Evolutionary conservation across 2,797 vertebrate genomes (phyloP), one percentile per base, ranked within the genome.

Genomic region (Lemur catta): DNA sequence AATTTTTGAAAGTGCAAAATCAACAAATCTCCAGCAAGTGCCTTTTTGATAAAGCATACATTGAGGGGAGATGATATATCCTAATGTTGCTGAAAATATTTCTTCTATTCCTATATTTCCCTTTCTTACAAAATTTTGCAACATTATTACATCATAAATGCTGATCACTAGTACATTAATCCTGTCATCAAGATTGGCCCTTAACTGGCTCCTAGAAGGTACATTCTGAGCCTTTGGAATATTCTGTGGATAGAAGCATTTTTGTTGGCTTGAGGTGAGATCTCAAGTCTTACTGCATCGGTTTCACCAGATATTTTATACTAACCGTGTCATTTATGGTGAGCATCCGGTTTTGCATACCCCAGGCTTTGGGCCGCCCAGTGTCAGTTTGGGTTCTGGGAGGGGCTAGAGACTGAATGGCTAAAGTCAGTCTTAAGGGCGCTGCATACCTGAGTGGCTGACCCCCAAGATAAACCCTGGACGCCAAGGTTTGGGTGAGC

Each of bases 1-100:
- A 94, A 76, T 88, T 92, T 87, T 59, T 90, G 50, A 76, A 71
- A 87, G 30, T 86, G 10, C 4, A 78, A 84, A 87, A 48, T 92
- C 57, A 92, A 84, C 18, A 84, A 55, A 75, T 67, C 8, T 71
- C 20, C 11, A 78, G 33, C 35, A 93, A 76, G 59, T 41, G 43
- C 20, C 20, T 82, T 92, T 94, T 65, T 71, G 59, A 52, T 38
- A 75, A 79, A 95, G 38, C 7, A 26, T 14, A 65, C 24, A 59
- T 38, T 76, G 22, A 81, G 9, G 18, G 26, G 38, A 84, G 38
- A 52, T 91, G 69, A 13, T 92, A 30, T 65, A 43, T 28, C 11
- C 50, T 71, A n/a, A 52, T 38, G 20, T 52, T 52, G 14, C 35
- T 94, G 69, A 82, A 30, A 71, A 67, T 94, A 85, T 84, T 80